These are phyloP conservation scores for Dasysyrphus albostriatus DNA, from an alignment of 2,888 invertebrate species.

Conservation along the genomic window DNA sequence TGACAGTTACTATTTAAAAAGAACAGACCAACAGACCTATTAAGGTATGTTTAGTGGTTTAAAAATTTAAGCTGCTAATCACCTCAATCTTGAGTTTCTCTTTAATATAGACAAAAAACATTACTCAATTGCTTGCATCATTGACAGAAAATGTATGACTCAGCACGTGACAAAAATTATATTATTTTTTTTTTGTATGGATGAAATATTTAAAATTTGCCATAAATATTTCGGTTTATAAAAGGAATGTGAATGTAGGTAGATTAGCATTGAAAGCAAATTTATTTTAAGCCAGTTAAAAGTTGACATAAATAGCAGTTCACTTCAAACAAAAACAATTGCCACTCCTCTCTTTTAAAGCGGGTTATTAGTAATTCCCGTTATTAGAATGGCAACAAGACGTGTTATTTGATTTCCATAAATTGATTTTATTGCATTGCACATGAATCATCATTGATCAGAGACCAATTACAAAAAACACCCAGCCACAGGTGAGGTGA, in stretches of 20 bases:
- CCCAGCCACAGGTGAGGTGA: conserved; percentile 46
- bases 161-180: background rate
- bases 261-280: background rate
- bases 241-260: background rate
- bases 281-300: background rate
- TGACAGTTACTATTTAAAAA: too few relatives aligned
- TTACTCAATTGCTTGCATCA: conserved; percentile 3
- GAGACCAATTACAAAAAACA: conserved; percentile 2
- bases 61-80: background rate
- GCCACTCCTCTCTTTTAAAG: conserved; percentile 44
- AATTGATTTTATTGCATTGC: conserved; percentile 52
- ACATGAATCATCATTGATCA: conserved; percentile 62
- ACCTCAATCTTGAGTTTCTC: background rate
- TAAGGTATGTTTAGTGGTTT: too few relatives aligned
- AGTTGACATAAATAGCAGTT: conserved; percentile 1
- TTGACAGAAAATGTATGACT: conserved; percentile 3
- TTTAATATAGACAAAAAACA: background rate
- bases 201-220: background rate
- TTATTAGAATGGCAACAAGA: conserved; percentile 54
- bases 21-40: too few relatives aligned
- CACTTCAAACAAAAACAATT: background rate
- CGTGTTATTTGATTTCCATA: conserved; percentile 56
- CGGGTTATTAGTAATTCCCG: conserved; percentile 23
- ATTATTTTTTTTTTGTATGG: background rate
- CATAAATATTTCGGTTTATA: background rate